phyloP scores from a whole-genome alignment of 2,113 vertebrate species.

The Toxotes jaculatrix region DNA sequence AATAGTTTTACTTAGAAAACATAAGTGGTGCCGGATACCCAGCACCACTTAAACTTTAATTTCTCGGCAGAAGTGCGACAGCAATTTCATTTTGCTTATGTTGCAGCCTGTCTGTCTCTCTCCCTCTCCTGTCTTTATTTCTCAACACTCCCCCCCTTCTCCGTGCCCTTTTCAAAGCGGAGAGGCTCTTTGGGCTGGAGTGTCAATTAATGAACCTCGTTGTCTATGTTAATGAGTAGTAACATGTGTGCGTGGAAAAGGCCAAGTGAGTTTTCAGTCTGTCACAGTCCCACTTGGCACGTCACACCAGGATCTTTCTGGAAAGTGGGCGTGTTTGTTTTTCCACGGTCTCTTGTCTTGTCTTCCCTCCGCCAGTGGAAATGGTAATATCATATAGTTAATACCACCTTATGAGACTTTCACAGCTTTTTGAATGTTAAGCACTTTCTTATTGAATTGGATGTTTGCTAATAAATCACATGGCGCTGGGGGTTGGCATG shows the following conservation, averaged over 20 bases:
- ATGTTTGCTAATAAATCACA: conserved; percentile 84
- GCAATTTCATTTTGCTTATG: conserved; percentile 51
- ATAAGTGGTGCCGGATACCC: not conserved
- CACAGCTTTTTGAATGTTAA: conserved; percentile 80
- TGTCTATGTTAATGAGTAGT: conserved; percentile 82
- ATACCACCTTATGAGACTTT: conserved; percentile 76
- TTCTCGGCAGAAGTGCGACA: conserved; percentile 26
- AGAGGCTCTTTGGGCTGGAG: conserved; percentile 77
- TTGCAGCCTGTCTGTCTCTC: conserved; percentile 32
- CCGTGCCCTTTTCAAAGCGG: conserved; percentile 76
- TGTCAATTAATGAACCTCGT: conserved; percentile 81
- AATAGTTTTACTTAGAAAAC: conserved; percentile 26
- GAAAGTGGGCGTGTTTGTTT: conserved; percentile 71
- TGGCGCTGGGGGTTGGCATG: conserved; percentile 68
- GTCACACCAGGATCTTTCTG: conserved; percentile 50
- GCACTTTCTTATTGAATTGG: conserved; percentile 83
- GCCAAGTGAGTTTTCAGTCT: conserved; percentile 74
- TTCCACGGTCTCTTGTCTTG: conserved; percentile 45
- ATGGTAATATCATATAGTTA: conserved; percentile 67
- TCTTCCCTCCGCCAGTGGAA: conserved; percentile 31
- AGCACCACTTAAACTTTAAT: conserved; percentile 63
- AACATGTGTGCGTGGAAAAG: conserved; percentile 76
- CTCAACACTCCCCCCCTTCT: conserved; percentile 11
- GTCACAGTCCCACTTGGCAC: conserved; percentile 59
- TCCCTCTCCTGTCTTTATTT: conserved; percentile 32